Conservation (phyloP, 2,888 invertebrate species). For the Agriotes lineatus region DNA sequence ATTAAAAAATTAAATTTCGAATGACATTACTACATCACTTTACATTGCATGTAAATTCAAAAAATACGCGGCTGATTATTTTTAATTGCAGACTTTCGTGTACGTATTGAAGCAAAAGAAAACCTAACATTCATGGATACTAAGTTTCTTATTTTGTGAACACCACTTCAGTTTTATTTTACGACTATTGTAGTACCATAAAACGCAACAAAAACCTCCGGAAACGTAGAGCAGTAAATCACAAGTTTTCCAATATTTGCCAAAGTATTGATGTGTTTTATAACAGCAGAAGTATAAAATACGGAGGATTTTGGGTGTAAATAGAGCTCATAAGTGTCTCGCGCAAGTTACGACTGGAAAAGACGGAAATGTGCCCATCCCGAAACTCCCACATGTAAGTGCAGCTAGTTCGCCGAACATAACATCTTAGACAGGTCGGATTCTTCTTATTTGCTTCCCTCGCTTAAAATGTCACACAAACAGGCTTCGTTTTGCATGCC, state of each 20-base stretch:
- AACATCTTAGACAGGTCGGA: neutral
- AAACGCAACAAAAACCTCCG: conserved; percentile 29
- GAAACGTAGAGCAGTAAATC: conserved; percentile 34
- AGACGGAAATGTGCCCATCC: neutral
- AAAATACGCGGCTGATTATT: no score
- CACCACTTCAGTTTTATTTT: conserved; percentile 33
- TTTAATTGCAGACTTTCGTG: no score
- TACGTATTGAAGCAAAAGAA: no score
- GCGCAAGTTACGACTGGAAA: conserved; percentile 8
- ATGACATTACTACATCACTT: no score
- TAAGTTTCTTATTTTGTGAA: conserved; percentile 36
- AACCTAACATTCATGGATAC: no score
- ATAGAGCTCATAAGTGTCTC: conserved; percentile 28
- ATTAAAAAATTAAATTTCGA: no score
- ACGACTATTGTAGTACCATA: conserved; percentile 33
- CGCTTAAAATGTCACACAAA: neutral
- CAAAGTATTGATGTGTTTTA: conserved; percentile 38
- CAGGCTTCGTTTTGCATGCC: neutral
- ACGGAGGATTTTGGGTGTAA: conserved; percentile 31
- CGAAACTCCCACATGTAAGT: neutral
- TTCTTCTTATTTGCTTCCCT: neutral
- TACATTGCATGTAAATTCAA: no score
- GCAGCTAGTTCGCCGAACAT: neutral
- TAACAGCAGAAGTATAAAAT: conserved; percentile 31
- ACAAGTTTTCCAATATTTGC: conserved; percentile 44